Evolutionary conservation across 2,113 vertebrate species (phyloP), one percentile per base, ranked within the genome.

Genomic region (Amia ocellicauda): DNA sequence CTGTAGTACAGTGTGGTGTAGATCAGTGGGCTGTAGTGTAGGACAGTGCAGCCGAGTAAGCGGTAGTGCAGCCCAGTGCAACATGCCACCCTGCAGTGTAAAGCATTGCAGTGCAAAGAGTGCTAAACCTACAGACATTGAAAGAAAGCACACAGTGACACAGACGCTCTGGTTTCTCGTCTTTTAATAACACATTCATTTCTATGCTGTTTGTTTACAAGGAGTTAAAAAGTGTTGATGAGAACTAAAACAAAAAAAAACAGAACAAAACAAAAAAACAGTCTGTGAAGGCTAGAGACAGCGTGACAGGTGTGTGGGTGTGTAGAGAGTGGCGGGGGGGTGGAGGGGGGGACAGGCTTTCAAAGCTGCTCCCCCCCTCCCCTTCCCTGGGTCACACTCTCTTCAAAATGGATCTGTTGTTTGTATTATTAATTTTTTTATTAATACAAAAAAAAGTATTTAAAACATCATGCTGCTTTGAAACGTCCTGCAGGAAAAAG

Each of bases 181-280:
- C 80, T 85, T 89, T 88, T 90, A 89, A 86, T 90, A 86, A 86
- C 86, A 90, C 88, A 89, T 90, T 88, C 85, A 87, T 90, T 86
- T 86, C 86, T 89, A 89, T 88, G 84, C 80, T 86, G 86, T 86
- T 86, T 84, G 84, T 87, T 89, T 89, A 90, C 88, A 90, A 83
- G 82, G 80, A 89, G 81, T 87, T 88, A 81, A 59, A 85, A 89
- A 87, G 80, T 85, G 80, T 85, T 83, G 79, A 86, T 85, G 83
- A 83, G 72, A 82, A 88, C 79, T 79, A 86, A 85, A n/a, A n/a
- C 86, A 74, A 79, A 86, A 80, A 36, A 22, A 42, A 69, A 70
- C 81, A 83, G 84, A 81, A 77, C 83, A 77, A 87, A 79, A 78
- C 76, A 81, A 79, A 84, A 86, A 86, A 80, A 83, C 79, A 84